Base-by-base conservation (phyloP, 2,797 vertebrate species). In the Pseudochirops corinnae region DNA sequence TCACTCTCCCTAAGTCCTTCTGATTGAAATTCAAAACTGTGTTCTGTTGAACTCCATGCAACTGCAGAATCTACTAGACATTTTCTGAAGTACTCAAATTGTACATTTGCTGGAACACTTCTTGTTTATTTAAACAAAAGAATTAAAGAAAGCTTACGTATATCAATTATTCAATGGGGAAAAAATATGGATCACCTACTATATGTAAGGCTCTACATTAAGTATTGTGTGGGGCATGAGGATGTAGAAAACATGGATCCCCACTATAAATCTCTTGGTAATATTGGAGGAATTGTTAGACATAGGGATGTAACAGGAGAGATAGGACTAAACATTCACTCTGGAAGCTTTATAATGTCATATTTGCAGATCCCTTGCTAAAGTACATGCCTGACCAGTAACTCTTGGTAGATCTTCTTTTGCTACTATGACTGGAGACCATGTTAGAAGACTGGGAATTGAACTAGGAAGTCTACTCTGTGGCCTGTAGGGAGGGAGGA, bases 1-100 rank as follows among this genome's bases (percentile, higher is more conserved):
- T 93, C 50, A 2, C 1, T 97, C 94, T 24, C 93, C 91, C 55
- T 55, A 93, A 39, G 52, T 93, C 28, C 50, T 82, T 16, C 12
- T 9, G 33, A 46, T 57, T 60, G 39, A 74, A 39, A 31, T 96
- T 96, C 56, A 58, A 56, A 90, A 93, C 0, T 58, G 53, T 46
- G 87, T 90, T 92, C 24, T 93, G 0, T 39, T 74, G 52, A 93
- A 53, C 56, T 67, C 74, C 21, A 21, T 57, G 39, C 56, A 26
- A 94, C 11, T 96, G 5, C 10, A 53, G 26, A 93, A 90, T 46
- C 16, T 82, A 39, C 46, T 82, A 82, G 67, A 82, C 7, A 82
- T 9, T 82, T 24, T 82, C n/a, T 82, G 21, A 82, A n/a, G 46
- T 46, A 94, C n/a, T 53, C 55, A 93, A 82, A 5, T 31, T 56